Percentiles rank a stretch among this genome's conserved stretches.
phyloP scores from a whole-genome alignment of 2,888 invertebrate genomes.

The Acheta domesticus region DNA sequence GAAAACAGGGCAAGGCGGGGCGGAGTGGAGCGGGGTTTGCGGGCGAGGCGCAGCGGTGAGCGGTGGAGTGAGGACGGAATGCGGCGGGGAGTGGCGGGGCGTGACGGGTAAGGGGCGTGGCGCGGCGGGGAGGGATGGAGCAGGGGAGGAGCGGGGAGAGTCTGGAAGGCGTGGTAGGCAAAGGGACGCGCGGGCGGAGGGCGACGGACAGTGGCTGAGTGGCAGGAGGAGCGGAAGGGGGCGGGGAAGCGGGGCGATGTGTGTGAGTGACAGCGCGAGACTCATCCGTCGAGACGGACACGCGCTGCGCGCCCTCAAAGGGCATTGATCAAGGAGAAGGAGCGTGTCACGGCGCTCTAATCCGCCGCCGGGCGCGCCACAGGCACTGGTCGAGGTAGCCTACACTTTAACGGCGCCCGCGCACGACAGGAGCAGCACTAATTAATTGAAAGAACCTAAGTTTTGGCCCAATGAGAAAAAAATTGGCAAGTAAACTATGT shows the following conservation, averaged over 20 bases:
- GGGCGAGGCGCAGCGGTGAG: too few relatives aligned
- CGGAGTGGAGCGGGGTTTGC: too few relatives aligned
- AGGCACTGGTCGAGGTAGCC: too few relatives aligned
- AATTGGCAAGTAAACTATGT: too few relatives aligned
- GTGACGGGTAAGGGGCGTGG: neutral
- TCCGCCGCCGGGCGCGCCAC: too few relatives aligned
- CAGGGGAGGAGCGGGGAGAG: neutral
- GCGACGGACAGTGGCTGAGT: neutral
- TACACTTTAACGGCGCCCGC: too few relatives aligned
- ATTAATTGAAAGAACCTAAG: too few relatives aligned
- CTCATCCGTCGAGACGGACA: neutral
- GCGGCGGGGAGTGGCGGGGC: neutral
- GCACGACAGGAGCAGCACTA: too few relatives aligned
- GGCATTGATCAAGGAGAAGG: neutral
- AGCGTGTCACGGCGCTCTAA: too few relatives aligned
- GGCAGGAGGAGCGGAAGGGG: neutral
- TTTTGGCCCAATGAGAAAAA: too few relatives aligned
- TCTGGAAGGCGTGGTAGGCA: neutral
- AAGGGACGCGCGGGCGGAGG: neutral
- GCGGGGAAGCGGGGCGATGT: neutral
- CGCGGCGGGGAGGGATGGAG: neutral
- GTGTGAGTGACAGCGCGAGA: neutral
- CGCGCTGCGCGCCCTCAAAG: neutral
- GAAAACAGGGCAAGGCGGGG: too few relatives aligned
- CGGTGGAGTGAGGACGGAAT: too few relatives aligned